phyloP scores from a whole-genome alignment of 2,797 vertebrate species.

The Coregonus sp. region DNA sequence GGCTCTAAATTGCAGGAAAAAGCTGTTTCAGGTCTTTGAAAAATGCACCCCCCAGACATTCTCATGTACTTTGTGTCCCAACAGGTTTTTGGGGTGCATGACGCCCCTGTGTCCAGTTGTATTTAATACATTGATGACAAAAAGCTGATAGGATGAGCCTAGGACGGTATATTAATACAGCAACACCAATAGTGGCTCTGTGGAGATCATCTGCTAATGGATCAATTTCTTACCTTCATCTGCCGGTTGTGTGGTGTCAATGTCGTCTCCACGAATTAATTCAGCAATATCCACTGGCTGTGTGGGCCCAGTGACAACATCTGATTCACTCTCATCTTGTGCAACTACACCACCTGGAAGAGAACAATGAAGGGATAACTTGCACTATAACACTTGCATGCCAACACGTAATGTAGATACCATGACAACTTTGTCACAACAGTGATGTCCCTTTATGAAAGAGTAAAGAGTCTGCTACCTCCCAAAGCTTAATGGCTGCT shows the following conservation, averaged over 20 bases:
- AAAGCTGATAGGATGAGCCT: not conserved
- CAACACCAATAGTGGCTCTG: not conserved
- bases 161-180: not conserved
- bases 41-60: no score
- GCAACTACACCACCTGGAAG: slow-evolving; percentile 45
- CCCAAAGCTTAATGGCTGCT: not conserved
- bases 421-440: not conserved
- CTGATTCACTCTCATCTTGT: slow-evolving; percentile 19
- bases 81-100: no score
- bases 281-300: rapidly evolving
- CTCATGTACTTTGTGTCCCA: no score
- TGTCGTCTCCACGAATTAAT: slow-evolving; percentile 50
- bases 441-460: not conserved
- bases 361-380: slow-evolving; percentile 24
- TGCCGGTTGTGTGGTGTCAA: not conserved
- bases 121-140: no score
- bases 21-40: no score
- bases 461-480: not conserved
- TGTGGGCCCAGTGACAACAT: not conserved
- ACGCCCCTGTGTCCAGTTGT: no score
- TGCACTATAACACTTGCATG: not conserved
- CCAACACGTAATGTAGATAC: not conserved
- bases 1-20: no score
- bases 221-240: not conserved
- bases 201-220: not conserved